Percentiles rank a stretch among this genome's conserved stretches.
These are phyloP conservation scores for Sebastes matsubarae DNA, from an alignment of 2,797 vertebrate genomes.

Conservation along the genomic window DNA sequence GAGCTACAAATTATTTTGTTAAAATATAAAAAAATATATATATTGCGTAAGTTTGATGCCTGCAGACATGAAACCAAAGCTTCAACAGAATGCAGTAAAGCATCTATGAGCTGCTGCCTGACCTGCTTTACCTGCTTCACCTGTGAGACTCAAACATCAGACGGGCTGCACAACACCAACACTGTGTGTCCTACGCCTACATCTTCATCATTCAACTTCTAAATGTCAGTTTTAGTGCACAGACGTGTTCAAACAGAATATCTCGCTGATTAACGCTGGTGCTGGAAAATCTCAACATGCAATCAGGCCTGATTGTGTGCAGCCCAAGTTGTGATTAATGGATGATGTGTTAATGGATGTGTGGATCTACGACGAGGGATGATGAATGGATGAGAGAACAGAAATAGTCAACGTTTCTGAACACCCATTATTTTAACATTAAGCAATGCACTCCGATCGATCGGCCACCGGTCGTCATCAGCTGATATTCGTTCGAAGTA, in stretches of 20 bases:
- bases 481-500: background rate
- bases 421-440: background rate
- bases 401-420: background rate
- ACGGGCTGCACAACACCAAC: too few relatives aligned
- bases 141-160: too few relatives aligned
- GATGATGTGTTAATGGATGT: background rate
- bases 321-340: background rate
- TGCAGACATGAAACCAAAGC: too few relatives aligned
- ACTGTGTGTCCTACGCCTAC: too few relatives aligned
- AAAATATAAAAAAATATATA: too few relatives aligned
- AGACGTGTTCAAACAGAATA: background rate
- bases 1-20: too few relatives aligned
- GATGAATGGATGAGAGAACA: background rate
- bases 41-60: too few relatives aligned
- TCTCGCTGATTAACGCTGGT: background rate
- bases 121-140: too few relatives aligned
- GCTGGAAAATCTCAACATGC: background rate
- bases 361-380: background rate
- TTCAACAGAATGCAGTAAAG: background rate
- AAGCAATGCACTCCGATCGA: too few relatives aligned
- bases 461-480: background rate
- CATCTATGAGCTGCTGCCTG: background rate
- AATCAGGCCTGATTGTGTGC: background rate
- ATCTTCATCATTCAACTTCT: too few relatives aligned
- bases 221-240: too few relatives aligned